phyloP scores from a whole-genome alignment of 2,888 invertebrate genomes.

The Drosophila setosimentum region DNA sequence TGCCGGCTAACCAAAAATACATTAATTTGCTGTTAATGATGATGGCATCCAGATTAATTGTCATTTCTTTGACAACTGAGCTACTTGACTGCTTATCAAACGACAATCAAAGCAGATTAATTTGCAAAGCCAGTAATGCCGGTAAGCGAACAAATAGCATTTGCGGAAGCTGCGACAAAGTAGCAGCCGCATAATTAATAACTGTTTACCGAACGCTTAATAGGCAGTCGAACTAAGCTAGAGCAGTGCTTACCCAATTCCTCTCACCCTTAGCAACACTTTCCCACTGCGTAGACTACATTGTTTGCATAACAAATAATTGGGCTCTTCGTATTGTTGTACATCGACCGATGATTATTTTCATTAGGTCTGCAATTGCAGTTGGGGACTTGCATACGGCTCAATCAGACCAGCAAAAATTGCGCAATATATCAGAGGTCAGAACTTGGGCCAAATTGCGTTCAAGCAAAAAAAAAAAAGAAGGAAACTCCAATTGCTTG shows the following conservation, averaged over 20 bases:
- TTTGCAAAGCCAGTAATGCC: conserved; percentile 51
- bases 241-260: neutral
- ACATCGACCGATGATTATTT: conserved; percentile 61
- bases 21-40: conserved; percentile 46
- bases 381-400: conserved; percentile 22
- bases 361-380: conserved; percentile 67
- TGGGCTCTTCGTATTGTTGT: conserved; percentile 40
- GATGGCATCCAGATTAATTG: conserved; percentile 36
- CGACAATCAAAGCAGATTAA: conserved; percentile 77
- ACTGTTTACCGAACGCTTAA: conserved; percentile 75
- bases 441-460: conserved; percentile 41
- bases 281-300: conserved; percentile 18
- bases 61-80: conserved; percentile 60
- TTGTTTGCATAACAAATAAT: conserved; percentile 76
- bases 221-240: conserved; percentile 56
- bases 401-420: conserved; percentile 53
- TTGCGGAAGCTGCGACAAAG: conserved; percentile 57
- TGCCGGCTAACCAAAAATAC: conserved; percentile 19
- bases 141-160: conserved; percentile 53
- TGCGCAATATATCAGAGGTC: conserved; percentile 52
- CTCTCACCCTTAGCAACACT: neutral
- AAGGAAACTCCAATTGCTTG: conserved; percentile 45
- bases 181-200: conserved; percentile 67
- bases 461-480: conserved; percentile 17
- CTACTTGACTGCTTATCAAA: conserved; percentile 50